Evolutionary conservation across 2,888 invertebrate species (phyloP), one percentile per base, ranked within the genome.

Genomic region (Ptycholaimellus sp.): DNA sequence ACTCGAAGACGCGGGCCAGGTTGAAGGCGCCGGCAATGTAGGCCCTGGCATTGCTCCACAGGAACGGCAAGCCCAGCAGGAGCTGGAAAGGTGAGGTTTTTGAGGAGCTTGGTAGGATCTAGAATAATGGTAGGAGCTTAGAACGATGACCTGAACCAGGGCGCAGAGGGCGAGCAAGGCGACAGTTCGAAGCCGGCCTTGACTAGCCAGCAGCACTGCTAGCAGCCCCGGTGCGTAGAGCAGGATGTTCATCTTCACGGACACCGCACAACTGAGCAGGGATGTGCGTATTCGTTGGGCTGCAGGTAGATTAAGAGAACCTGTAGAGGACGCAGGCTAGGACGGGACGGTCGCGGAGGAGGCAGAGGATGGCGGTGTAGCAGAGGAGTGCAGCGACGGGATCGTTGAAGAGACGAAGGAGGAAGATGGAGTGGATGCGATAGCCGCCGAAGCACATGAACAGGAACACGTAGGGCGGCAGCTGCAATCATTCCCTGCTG

Each of bases 181-280:
- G 1, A 76, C 36, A 0, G 85, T 78, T 42, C 68, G 68, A 19
- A 60, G 46, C 1, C 72, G 54, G 23, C 83, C 79, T 41, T 79
- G 68, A 51, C 75, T 74, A 2, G 72, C 69, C 40, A 90, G 59
- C 55, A 87, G 78, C 32, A 81, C 72, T 41, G 80, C 63, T n/a
- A 93, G 67, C 27, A 96, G 63, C 22, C 78, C 87, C 1, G 96
- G 96, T 0, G 93, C 75, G 67, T 80, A 96, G 17, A 99, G 66
- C 7, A 99, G 64, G 41, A 93, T 74, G 57, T 96, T 99, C 96
- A 99, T 99, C 66, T 99, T 99, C 0, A 99, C 70, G 2, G 85
- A 83, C 1, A 99, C 90, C 2, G 79, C 93, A 37, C 90, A 60
- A 56, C 90, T 93, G 58, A 39, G 60, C 54, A 20, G 35, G 33